Base-by-base conservation (phyloP, 2,797 vertebrate genomes). In the Diplodus puntazzo region DNA sequence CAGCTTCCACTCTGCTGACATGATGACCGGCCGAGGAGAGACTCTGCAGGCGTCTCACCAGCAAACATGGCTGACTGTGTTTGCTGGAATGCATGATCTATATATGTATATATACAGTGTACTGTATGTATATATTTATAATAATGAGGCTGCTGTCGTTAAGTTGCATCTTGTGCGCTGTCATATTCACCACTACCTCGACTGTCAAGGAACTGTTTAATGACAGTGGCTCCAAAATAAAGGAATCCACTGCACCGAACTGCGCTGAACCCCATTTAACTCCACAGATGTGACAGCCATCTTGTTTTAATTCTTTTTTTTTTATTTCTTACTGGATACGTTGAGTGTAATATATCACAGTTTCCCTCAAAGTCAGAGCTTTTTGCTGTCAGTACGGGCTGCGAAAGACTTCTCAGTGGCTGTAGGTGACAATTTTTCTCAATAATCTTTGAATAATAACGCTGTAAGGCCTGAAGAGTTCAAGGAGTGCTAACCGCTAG, bases 371-470 rank as follows among this genome's bases (percentile, higher is more conserved):
- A 34, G 30, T 34, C 30, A 34, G 7, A n/a, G 63, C 25, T 27
- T 59, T 18, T n/a, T 17, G 42, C 34, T 59, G 16, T 43, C 8
- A 1, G 50, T 25, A 5, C 63, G 7, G 17, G 59, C 55, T 42
- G 23, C 2, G 5, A 78, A 53, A 45, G 72, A 45, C 23, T 64
- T 75, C 52, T 30, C 20, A 23, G 58, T 66, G 64, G 57, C 23
- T 72, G 65, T 64, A 75, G 86, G 68, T 85, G 85, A 77, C 79
- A 87, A 78, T 58, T 81, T 54, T 72, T 80, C 79, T 80, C 61
- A 75, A 79, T 14, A 9, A 65, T 17, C 34, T 69, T 57, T 14
- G 11, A 61, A 30, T n/a, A 27, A 42, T 61, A 68, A 66, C 30
- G 27, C 50, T 48, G 9, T 20, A 27, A 73, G 48, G 64, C 59